A percentile compares a stretch with the other conserved stretches of the same genome.
These are phyloP conservation scores for Eupithecia exiguata DNA, from an alignment of 2,888 invertebrate species.

Conservation along the genomic window DNA sequence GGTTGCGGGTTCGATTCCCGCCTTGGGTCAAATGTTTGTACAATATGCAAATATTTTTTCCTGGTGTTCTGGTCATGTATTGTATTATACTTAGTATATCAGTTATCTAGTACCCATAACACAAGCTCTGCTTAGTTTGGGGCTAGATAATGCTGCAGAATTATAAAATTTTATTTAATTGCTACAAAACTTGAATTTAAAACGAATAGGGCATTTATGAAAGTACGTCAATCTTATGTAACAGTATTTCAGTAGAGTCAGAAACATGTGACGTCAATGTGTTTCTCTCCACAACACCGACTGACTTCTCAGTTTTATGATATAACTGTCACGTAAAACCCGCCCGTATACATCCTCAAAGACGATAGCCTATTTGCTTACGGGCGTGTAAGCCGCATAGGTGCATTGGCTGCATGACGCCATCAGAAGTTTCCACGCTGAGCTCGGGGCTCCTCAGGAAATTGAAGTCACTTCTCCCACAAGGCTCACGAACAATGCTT, in stretches of 20 bases:
- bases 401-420: constrained; percentile 75
- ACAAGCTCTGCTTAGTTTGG: too few relatives aligned
- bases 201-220: neutral
- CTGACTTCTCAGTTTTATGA: neutral
- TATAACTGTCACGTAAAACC: constrained; percentile 2
- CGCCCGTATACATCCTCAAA: constrained; percentile 44
- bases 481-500: constrained; percentile 75
- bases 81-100: too few relatives aligned
- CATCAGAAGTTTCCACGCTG: constrained; percentile 70
- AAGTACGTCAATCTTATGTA: neutral
- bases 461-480: constrained; percentile 74
- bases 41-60: too few relatives aligned
- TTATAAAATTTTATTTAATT: too few relatives aligned
- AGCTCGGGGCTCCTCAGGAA: constrained; percentile 64
- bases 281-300: neutral
- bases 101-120: too few relatives aligned
- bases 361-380: constrained; percentile 73
- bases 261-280: neutral
- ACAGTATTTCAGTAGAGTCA: neutral
- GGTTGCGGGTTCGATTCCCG: too few relatives aligned
- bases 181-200: neutral
- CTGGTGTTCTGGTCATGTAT: too few relatives aligned
- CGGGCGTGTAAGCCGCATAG: constrained; percentile 67
- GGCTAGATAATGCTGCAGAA: too few relatives aligned
- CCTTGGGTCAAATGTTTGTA: too few relatives aligned